Conservation (phyloP, 2,797 vertebrate species). For the Molossus alvarezi region DNA sequence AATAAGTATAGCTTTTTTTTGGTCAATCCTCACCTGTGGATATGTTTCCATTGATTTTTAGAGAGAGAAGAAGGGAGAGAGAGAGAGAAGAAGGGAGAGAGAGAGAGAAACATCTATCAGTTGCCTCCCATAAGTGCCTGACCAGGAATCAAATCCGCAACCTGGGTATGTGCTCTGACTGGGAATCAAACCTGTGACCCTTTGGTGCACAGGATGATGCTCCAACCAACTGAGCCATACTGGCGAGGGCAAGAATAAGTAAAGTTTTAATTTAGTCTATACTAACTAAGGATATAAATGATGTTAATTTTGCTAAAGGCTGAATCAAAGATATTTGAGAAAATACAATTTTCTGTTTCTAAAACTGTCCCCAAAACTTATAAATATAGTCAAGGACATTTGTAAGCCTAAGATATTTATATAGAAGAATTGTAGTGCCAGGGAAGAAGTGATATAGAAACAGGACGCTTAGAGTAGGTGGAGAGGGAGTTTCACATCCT, state of each 20-base stretch:
- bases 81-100: neutral
- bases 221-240: neutral
- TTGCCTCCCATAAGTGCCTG: neutral
- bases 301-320: slow-evolving; percentile 44
- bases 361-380: neutral
- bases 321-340: slow-evolving; percentile 40
- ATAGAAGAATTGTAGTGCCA: neutral
- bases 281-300: neutral
- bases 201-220: neutral
- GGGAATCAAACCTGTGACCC: neutral
- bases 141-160: neutral
- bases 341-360: slow-evolving; percentile 59
- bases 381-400: slow-evolving; percentile 40
- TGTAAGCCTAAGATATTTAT: neutral
- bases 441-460: neutral
- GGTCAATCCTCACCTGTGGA: neutral
- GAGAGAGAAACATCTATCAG: neutral
- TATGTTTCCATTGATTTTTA: neutral
- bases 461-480: neutral
- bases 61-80: neutral
- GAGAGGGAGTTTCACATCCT: neutral
- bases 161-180: neutral
- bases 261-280: slow-evolving; percentile 7
- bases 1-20: neutral
- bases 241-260: neutral